A percentile compares a stretch with the other conserved stretches of the same genome.
Conservation (phyloP, 2,888 invertebrate genomes). For the Anthrax anthrax region DNA sequence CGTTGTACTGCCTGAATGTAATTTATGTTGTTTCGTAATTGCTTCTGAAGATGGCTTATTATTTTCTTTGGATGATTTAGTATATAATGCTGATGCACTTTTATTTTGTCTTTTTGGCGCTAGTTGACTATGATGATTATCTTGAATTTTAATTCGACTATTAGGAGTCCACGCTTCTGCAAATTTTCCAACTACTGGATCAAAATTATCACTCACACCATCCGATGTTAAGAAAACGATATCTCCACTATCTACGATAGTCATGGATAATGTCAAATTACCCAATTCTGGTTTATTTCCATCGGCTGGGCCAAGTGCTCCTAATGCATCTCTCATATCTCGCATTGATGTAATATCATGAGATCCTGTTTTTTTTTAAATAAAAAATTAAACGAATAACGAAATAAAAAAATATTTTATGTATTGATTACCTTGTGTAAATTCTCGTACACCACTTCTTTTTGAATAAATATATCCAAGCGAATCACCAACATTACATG, state of each 20-base stretch:
- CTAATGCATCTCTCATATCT: slow-evolving; percentile 79
- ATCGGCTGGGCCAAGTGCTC: slow-evolving; percentile 76
- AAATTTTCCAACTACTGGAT: slow-evolving; percentile 81
- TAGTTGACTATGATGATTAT: slow-evolving; percentile 11
- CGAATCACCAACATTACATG: slow-evolving; percentile 81
- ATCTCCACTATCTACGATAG: slow-evolving; percentile 62
- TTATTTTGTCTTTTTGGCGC: slow-evolving; percentile 31
- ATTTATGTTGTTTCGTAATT: slow-evolving; percentile 4
- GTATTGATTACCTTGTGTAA: slow-evolving; percentile 48
- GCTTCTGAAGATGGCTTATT: slow-evolving; percentile 7
- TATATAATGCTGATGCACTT: slow-evolving; percentile 30
- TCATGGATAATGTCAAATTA: slow-evolving; percentile 74
- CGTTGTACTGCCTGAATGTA: neutral
- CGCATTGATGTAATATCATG: slow-evolving; percentile 66
- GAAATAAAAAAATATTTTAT: neutral
- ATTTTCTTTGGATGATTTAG: slow-evolving; percentile 14
- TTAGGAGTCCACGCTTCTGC: slow-evolving; percentile 41
- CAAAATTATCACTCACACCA: slow-evolving; percentile 80
- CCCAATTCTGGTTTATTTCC: slow-evolving; percentile 72
- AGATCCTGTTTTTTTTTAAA: slow-evolving; percentile 42
- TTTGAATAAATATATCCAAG: slow-evolving; percentile 74
- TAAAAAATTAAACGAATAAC: neutral
- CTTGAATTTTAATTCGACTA: slow-evolving; percentile 16
- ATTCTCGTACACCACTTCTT: slow-evolving; percentile 63
- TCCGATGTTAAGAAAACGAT: slow-evolving; percentile 81